Conservation (phyloP, 2,113 vertebrate genomes). For the Bambusicola thoracicus region DNA sequence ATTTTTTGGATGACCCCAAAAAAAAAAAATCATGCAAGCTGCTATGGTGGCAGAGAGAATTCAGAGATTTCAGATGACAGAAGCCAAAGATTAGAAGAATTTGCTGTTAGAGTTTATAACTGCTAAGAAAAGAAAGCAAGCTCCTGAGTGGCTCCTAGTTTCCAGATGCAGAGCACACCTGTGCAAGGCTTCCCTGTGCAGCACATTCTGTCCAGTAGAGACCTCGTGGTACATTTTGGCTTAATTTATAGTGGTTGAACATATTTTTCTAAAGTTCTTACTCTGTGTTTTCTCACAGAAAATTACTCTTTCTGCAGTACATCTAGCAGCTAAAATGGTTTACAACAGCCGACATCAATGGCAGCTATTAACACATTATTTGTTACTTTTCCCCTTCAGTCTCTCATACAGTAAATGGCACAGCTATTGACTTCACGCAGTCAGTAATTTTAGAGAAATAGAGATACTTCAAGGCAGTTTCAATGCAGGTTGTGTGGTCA, state of each 20-base stretch:
- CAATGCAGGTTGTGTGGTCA: background rate
- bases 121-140: background rate
- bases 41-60: background rate
- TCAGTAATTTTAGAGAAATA: background rate
- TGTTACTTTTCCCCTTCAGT: background rate
- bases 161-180: background rate
- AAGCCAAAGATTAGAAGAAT: background rate
- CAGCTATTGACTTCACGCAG: background rate
- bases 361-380: constrained; percentile 12
- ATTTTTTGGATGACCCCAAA: background rate
- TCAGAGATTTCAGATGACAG: background rate
- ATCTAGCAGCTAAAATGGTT: background rate
- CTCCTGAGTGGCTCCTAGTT: background rate
- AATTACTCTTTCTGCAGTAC: background rate
- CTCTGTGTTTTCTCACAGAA: background rate
- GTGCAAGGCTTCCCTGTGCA: background rate
- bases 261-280: background rate
- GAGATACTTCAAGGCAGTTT: background rate
- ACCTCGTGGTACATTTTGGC: fast-evolving
- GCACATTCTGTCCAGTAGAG: background rate
- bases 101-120: background rate
- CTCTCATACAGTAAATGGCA: background rate
- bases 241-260: background rate
- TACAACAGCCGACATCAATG: background rate
- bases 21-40: background rate